Evolutionary conservation across 2,113 vertebrate species (phyloP), one percentile per base, ranked within the genome.

Genomic region (Malurus melanocephalus): DNA sequence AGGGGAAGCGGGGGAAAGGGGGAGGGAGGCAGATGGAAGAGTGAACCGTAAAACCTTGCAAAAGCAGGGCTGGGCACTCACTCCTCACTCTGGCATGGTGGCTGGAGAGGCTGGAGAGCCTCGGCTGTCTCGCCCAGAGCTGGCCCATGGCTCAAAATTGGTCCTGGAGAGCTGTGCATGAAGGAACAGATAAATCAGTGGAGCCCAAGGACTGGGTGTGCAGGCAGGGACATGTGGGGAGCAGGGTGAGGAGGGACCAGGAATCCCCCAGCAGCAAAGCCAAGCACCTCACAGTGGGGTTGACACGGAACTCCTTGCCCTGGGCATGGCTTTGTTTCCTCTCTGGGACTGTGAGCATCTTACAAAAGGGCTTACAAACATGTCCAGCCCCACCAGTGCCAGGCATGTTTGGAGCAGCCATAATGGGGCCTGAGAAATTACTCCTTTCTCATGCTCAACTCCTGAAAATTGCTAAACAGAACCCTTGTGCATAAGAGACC

Each of bases 331-430:
- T 77, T 40, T 3, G 1, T 53, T 26, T 57, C 10, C 27, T 43
- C 49, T 4, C 35, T 1, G 3, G n/a, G 27, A 32, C 33, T 9
- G 16, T 4, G 21, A 40, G 56, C 30, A 86, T 21, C 15, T 6
- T 13, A 26, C 15, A 0, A 1, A 7, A n/a, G 21, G 10, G 30
- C 30, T 21, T 16, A 19, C 23, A n/a, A 56, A 17, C 45, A 7
- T 19, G 26, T 23, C 30, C 49, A 26, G 21, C 10, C 14, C 32
- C 35, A 21, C 16, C 57, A 35, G n/a, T 10, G 46, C 59, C 52
- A 4, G 0, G 0, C 0, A 0, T 15, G 6, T 16, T 64, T 15
- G 28, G 21, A 62, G 46, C 13, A 61, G 51, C 40, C 0, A 0
- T n/a, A 22, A 10, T 6, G 32, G 22, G 33, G 13, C 32, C 38